A percentile compares a stretch with the other conserved stretches of the same genome.
Evolutionary conservation across 2,797 vertebrate species (phyloP).

Genomic region (Benthosema pterotum): DNA sequence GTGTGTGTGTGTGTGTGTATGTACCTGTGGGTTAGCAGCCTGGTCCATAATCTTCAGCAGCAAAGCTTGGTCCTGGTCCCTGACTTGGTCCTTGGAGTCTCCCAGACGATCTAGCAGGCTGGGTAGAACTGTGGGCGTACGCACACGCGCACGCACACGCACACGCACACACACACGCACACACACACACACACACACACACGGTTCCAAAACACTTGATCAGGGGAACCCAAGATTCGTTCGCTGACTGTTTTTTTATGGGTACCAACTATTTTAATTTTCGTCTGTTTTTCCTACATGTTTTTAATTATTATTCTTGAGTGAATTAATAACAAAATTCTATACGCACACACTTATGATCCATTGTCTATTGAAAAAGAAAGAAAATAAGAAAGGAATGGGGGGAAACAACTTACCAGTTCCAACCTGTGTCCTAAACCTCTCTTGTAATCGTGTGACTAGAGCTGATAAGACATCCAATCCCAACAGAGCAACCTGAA

Average conservation of each 20-base stretch:
- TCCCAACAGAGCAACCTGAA: constrained; percentile 91
- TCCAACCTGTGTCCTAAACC: constrained; percentile 91
- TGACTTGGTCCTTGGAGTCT: constrained; percentile 92
- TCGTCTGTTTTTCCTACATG: too few species aligned
- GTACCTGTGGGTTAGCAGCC: constrained; percentile 92
- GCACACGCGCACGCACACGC: neutral
- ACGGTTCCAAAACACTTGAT: too few species aligned
- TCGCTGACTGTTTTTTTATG: too few species aligned
- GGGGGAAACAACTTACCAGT: constrained; percentile 82
- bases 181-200: too few species aligned
- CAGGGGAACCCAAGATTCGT: too few species aligned
- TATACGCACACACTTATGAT: too few species aligned
- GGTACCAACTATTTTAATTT: too few species aligned
- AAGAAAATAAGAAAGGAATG: neutral
- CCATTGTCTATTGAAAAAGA: too few species aligned
- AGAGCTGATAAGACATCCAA: constrained; percentile 92
- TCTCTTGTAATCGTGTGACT: constrained; percentile 89
- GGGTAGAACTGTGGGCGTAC: constrained; percentile 75
- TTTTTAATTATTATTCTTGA: too few species aligned
- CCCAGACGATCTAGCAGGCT: constrained; percentile 94
- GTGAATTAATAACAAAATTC: too few species aligned
- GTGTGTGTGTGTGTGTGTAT: neutral
- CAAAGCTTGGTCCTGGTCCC: constrained; percentile 93
- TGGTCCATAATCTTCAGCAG: constrained; percentile 97
- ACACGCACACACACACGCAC: neutral